Conservation (phyloP, 2,113 vertebrate species). For the Piliocolobus tephrosceles region DNA sequence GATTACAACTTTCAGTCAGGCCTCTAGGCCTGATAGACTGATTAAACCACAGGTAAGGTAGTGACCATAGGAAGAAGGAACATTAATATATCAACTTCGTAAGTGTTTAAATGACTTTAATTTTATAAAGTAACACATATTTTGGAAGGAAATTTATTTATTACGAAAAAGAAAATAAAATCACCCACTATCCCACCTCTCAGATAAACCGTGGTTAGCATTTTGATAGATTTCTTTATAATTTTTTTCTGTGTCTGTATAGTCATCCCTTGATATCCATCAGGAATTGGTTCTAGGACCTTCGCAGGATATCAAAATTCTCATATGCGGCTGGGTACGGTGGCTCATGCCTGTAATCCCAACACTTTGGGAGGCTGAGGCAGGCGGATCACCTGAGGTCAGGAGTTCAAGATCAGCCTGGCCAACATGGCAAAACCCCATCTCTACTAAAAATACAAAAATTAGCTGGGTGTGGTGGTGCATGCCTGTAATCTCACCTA, state of each 20-base stretch:
- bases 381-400: too few relatives aligned
- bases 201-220: neutral
- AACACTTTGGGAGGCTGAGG: too few relatives aligned
- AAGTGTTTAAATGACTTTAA: slow-evolving; percentile 28
- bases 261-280: neutral
- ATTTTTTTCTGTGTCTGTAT: neutral
- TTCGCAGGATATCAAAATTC: too few relatives aligned
- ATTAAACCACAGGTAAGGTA: slow-evolving; percentile 37
- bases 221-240: slow-evolving; percentile 42
- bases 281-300: too few relatives aligned
- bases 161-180: neutral
- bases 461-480: too few relatives aligned
- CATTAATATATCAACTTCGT: neutral
- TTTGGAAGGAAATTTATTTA: slow-evolving; percentile 37
- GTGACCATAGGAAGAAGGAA: neutral
- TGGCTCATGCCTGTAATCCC: too few relatives aligned
- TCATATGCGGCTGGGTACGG: too few relatives aligned
- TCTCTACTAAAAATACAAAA: too few relatives aligned
- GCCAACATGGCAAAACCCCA: too few relatives aligned
- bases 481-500: too few relatives aligned
- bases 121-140: slow-evolving; percentile 30
- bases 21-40: neutral
- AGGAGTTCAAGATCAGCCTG: too few relatives aligned
- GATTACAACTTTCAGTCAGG: neutral
- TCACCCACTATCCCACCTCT: neutral